A percentile compares a stretch with the other conserved stretches of the same genome.
Conservation (phyloP, 2,888 invertebrate species). For the Ichneumon xanthorius region DNA sequence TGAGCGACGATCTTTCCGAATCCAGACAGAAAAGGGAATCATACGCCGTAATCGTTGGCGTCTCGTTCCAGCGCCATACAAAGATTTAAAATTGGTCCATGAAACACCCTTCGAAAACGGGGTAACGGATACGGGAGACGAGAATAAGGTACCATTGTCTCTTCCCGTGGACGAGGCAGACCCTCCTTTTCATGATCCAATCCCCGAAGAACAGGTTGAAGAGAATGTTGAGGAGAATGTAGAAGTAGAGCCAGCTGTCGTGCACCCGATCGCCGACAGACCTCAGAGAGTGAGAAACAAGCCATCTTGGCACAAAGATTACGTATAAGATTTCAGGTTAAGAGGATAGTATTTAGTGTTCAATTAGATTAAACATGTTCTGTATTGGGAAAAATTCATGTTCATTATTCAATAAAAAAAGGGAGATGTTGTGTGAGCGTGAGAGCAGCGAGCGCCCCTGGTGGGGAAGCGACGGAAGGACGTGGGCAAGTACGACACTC, state of each 20-base stretch:
- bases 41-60: conserved; percentile 28
- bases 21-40: not conserved
- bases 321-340: not conserved
- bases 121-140: no score
- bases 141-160: no score
- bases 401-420: not conserved
- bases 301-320: not conserved
- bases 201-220: no score
- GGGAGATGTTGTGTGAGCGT: not conserved
- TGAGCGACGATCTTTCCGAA: conserved; percentile 7
- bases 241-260: not conserved
- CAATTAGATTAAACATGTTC: not conserved
- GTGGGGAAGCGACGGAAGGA: no score
- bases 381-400: not conserved
- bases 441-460: no score
- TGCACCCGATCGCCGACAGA: not conserved
- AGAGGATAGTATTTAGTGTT: not conserved
- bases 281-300: not conserved
- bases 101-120: not conserved
- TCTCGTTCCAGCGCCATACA: conserved; percentile 32
- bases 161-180: no score
- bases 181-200: no score
- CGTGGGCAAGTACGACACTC: no score
- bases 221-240: not conserved
- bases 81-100: not conserved